These are phyloP conservation scores for Saguinus imperator DNA, from an alignment of 2,113 vertebrate genomes.

Conservation along the genomic window DNA sequence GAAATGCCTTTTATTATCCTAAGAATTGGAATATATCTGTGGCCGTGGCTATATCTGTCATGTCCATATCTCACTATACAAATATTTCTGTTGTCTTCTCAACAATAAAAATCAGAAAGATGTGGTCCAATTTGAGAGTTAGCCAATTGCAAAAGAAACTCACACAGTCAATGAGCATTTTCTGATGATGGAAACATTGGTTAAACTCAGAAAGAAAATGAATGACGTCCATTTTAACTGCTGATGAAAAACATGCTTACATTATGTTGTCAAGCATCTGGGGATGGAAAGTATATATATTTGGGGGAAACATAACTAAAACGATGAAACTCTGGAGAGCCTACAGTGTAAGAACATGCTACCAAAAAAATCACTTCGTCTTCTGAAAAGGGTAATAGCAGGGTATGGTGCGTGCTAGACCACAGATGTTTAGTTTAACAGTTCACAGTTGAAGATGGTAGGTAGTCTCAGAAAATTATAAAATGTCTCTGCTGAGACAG, in stretches of 20 bases:
- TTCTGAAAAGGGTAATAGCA: slow-evolving; percentile 44
- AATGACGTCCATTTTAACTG: neutral
- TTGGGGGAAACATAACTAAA: neutral
- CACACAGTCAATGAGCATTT: neutral
- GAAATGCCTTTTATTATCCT: neutral
- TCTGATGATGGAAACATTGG: neutral
- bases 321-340: neutral
- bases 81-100: neutral
- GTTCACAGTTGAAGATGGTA: neutral
- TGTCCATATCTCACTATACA: neutral
- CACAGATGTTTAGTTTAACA: slow-evolving; percentile 59
- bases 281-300: neutral
- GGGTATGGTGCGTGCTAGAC: neutral
- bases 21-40: neutral
- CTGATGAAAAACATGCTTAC: neutral
- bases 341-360: neutral
- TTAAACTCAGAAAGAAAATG: neutral
- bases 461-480: slow-evolving; percentile 17
- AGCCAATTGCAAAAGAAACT: neutral
- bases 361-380: neutral
- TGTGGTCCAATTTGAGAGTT: neutral
- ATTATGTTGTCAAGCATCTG: neutral
- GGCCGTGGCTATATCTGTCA: neutral
- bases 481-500: slow-evolving; percentile 32
- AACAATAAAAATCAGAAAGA: neutral